Percentiles rank a stretch among this genome's conserved stretches.
phyloP scores from a whole-genome alignment of 2,797 vertebrate species.

The Hydrocynus forskahlii region DNA sequence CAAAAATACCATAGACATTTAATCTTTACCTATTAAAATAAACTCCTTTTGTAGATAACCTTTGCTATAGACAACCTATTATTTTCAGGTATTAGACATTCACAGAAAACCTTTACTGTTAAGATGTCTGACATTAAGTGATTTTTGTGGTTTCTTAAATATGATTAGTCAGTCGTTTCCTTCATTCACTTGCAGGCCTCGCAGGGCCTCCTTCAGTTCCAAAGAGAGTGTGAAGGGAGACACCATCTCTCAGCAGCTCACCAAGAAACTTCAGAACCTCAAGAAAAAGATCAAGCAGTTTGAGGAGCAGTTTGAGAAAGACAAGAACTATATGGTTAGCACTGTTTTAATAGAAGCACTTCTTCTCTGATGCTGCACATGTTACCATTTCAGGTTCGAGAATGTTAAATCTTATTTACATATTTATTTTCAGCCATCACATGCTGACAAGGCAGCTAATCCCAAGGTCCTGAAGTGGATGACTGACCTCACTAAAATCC shows the following conservation, averaged over 20 bases:
- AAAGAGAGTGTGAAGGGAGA: conserved; percentile 91
- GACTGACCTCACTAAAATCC: conserved; percentile 96
- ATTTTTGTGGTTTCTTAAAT: neutral
- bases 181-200: conserved; percentile 75
- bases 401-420: neutral
- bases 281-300: conserved; percentile 98
- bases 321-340: conserved; percentile 91
- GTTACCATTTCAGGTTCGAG: neutral
- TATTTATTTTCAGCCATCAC: conserved; percentile 83
- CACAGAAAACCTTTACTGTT: neutral
- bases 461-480: conserved; percentile 98
- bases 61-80: neutral
- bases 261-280: conserved; percentile 92
- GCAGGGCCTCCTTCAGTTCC: conserved; percentile 90
- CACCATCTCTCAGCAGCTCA: conserved; percentile 89
- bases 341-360: neutral
- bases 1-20: too few species aligned
- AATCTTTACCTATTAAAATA: neutral
- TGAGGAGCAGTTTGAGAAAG: conserved; percentile 97
- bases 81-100: neutral
- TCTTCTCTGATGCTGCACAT: neutral
- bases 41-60: neutral
- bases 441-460: conserved; percentile 95
- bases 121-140: neutral
- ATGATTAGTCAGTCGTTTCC: neutral